Evolutionary conservation across 2,113 vertebrate genomes (phyloP).

Genomic region (Chloebia gouldiae): DNA sequence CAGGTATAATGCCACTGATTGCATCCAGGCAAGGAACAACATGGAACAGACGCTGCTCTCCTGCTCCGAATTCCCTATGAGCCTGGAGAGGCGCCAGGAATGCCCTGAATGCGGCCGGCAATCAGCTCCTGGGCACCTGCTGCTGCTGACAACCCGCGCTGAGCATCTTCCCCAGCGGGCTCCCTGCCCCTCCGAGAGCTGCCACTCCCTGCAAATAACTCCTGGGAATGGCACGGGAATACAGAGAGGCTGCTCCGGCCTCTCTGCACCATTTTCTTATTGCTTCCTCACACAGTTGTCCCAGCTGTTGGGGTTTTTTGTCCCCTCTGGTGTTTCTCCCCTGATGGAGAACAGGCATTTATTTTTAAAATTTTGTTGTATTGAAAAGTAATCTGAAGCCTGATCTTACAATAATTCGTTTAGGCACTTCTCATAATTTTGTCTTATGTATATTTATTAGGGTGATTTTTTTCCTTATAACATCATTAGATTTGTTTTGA

Average conservation of each 20-base stretch:
- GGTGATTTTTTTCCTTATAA: not conserved
- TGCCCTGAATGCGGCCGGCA: not conserved
- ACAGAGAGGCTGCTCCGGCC: not conserved
- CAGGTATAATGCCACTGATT: conserved; percentile 44
- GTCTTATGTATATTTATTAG: conserved; percentile 41
- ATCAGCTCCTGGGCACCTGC: not conserved
- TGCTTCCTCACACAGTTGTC: not conserved
- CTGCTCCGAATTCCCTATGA: not conserved
- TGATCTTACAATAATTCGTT: not conserved
- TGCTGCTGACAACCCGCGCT: not conserved
- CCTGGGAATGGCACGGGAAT: not conserved
- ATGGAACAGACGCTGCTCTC: not conserved
- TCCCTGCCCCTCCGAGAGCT: not conserved
- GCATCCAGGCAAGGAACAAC: not conserved
- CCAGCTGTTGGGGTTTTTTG: not conserved
- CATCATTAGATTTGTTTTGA: conserved; percentile 41
- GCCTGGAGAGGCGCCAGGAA: not conserved
- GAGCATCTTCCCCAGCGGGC: not conserved
- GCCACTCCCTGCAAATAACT: not conserved
- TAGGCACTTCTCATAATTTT: conserved; percentile 16
- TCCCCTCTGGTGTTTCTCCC: not conserved
- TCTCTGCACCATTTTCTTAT: not conserved
- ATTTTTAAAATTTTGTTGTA: not conserved
- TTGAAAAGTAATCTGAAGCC: not conserved
- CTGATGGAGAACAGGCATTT: not conserved